phyloP scores from a whole-genome alignment of 1,140 invertebrate species.

The Drosophila triauraria region DNA sequence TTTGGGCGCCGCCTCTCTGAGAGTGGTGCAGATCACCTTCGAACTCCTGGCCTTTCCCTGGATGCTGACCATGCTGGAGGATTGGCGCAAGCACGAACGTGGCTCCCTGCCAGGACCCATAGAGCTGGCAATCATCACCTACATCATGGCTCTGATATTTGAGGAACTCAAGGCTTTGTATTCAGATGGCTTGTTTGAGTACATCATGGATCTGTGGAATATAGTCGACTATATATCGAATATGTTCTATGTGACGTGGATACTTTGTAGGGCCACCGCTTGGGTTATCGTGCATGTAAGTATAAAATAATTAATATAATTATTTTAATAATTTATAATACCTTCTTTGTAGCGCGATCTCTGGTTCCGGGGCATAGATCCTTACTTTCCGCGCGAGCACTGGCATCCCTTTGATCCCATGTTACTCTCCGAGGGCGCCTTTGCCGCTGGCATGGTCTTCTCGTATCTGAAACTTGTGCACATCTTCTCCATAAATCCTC shows the following conservation, averaged over 20 bases:
- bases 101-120: slow-evolving; percentile 94
- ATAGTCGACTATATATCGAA: slow-evolving; percentile 98
- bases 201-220: slow-evolving; percentile 97
- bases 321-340: neutral
- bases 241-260: slow-evolving; percentile 96
- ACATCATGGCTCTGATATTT: slow-evolving; percentile 95
- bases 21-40: slow-evolving; percentile 91
- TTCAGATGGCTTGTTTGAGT: slow-evolving; percentile 94
- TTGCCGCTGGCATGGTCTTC: slow-evolving; percentile 97
- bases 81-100: slow-evolving; percentile 92
- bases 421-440: slow-evolving; percentile 96
- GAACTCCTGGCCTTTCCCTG: slow-evolving; percentile 92
- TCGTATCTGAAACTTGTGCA: slow-evolving; percentile 97
- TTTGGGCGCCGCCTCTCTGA: slow-evolving; percentile 92
- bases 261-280: slow-evolving; percentile 91
- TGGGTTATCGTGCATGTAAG: slow-evolving; percentile 92
- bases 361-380: slow-evolving; percentile 88
- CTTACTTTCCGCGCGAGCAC: slow-evolving; percentile 93
- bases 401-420: slow-evolving; percentile 98
- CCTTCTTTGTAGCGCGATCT: slow-evolving; percentile 88
- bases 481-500: slow-evolving; percentile 97
- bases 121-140: slow-evolving; percentile 92
- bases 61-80: slow-evolving; percentile 89
- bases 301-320: no score
- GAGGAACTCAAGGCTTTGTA: slow-evolving; percentile 95